phyloP scores from a whole-genome alignment of 2,888 invertebrate genomes.

The Dolichopus griseipennis region DNA sequence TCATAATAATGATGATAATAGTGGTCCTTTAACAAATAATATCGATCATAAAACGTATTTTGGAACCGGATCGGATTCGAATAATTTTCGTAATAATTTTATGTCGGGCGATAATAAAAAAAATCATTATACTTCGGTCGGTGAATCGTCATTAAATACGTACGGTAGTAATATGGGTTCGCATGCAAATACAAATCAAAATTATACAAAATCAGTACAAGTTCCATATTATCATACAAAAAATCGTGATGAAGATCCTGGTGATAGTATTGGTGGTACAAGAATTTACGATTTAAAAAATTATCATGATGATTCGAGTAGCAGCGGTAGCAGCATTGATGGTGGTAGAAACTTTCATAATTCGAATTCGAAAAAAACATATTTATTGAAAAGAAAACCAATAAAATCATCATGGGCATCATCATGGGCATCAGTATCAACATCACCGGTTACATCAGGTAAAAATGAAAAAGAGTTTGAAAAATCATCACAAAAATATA shows the following conservation, averaged over 20 bases:
- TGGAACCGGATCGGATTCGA: neutral
- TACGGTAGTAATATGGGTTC: neutral
- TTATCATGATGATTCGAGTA: neutral
- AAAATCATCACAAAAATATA: neutral
- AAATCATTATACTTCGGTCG: neutral
- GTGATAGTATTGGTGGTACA: slow-evolving; percentile 6
- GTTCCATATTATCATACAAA: neutral
- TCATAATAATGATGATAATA: neutral
- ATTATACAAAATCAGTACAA: neutral
- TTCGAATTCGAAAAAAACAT: neutral
- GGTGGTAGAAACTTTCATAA: neutral
- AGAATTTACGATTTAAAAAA: neutral
- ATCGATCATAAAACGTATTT: neutral
- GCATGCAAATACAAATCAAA: neutral
- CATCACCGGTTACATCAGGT: neutral
- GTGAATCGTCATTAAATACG: neutral
- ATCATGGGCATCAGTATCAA: neutral
- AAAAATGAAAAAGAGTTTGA: neutral
- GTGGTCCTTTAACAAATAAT: neutral
- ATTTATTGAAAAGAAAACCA: neutral
- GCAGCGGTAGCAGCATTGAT: neutral
- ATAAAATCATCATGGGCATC: neutral
- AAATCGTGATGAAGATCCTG: neutral
- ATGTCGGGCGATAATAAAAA: neutral
- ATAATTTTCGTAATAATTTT: neutral